A percentile compares a stretch with the other conserved stretches of the same genome.
Conservation (phyloP, 2,888 invertebrate species). For the Chelonus formosanus region DNA sequence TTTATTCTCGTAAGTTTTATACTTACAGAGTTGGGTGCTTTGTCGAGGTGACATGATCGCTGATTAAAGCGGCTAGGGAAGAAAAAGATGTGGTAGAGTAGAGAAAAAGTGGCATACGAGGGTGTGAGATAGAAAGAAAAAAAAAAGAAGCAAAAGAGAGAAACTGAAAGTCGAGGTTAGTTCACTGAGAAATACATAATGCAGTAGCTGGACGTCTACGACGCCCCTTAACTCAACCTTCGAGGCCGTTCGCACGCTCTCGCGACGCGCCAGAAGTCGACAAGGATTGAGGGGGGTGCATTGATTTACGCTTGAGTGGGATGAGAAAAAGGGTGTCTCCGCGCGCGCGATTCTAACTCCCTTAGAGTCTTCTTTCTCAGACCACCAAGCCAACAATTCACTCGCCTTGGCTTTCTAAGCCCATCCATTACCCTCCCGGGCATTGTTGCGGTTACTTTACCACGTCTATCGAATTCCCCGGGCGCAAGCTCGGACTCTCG, state of each 20-base stretch:
- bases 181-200: constrained; percentile 64
- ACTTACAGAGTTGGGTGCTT: constrained; percentile 27
- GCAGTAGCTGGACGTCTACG: constrained; percentile 65
- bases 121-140: constrained; percentile 22
- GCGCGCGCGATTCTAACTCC: constrained; percentile 8
- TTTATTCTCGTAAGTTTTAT: constrained; percentile 20
- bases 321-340: constrained; percentile 27
- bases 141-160: constrained; percentile 21
- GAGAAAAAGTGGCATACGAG: too few species aligned
- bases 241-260: constrained; percentile 31
- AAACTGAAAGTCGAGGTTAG: constrained; percentile 45
- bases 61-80: constrained; percentile 39
- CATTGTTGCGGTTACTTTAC: constrained; percentile 62
- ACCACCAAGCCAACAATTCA: constrained; percentile 60
- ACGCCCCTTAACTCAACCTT: constrained; percentile 60
- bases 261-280: constrained; percentile 40
- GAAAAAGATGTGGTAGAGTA: too few species aligned
- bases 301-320: constrained; percentile 60
- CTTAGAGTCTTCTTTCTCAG: constrained; percentile 5
- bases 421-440: constrained; percentile 60
- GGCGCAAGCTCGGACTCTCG: constrained; percentile 27
- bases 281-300: constrained; percentile 52
- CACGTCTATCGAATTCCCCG: constrained; percentile 48
- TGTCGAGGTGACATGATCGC: constrained; percentile 40
- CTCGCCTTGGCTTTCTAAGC: constrained; percentile 60